Percentiles rank a stretch among this genome's conserved stretches.
Conservation (phyloP, 2,797 vertebrate species). For the Melopsittacus undulatus region DNA sequence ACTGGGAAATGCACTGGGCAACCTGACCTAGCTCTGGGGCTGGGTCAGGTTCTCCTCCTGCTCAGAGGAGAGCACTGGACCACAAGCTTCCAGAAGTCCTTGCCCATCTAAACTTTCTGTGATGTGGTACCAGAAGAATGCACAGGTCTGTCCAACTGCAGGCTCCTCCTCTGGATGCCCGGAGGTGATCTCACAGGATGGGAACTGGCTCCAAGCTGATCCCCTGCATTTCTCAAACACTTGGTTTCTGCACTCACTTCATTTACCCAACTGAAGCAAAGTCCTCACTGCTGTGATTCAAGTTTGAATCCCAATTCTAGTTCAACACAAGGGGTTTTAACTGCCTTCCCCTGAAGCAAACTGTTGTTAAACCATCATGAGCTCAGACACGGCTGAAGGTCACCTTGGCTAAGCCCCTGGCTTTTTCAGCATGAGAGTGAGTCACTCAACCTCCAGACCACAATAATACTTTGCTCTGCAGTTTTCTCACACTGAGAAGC, state of each 20-base stretch:
- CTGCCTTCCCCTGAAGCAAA: not conserved
- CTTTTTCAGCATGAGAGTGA: not conserved
- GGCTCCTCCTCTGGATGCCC: not conserved
- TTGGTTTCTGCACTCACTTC: not conserved
- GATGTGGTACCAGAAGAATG: not conserved
- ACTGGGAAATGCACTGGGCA: not conserved
- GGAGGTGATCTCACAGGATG: not conserved
- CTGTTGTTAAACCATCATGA: not conserved
- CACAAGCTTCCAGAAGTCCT: not conserved
- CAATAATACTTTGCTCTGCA: not conserved
- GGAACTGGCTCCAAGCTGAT: not conserved
- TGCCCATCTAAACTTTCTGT: not conserved
- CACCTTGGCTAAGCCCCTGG: not conserved
- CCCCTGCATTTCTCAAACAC: not conserved
- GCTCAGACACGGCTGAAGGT: not conserved
- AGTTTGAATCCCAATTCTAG: not conserved
- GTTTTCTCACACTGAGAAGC: not conserved
- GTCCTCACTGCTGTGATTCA: not conserved
- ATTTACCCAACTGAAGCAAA: not conserved
- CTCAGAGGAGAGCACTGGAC: not conserved
- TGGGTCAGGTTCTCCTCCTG: not conserved
- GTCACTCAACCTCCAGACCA: not conserved
- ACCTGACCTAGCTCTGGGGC: not conserved
- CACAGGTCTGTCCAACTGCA: not conserved
- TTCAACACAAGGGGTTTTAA: not conserved